Base-by-base conservation (phyloP, 2,113 vertebrate species). In the Lepus timidus region DNA sequence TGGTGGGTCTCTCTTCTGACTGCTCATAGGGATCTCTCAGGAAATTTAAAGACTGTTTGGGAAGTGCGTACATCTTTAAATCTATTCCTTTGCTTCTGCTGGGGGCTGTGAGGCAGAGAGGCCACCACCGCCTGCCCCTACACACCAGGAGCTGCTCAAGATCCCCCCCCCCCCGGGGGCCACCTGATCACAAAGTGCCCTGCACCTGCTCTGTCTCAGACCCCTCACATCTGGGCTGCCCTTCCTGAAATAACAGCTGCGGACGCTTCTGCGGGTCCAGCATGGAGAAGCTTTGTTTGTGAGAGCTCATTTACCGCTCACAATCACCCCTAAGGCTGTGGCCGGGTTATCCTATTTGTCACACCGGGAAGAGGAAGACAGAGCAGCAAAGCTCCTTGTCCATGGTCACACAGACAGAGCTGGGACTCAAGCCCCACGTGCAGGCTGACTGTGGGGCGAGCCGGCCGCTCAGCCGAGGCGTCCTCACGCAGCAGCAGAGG, bases 211-310 rank as follows among this genome's bases (percentile, higher is more conserved):
- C 55, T 16, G 7, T 44, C 44, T 19, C 55, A 58, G 55, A 1
- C 55, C 55, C 44, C 44, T 44, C 55, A 58, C 55, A 58, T 16
- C 55, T 58, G 55, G 55, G 55, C 55, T 19, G 55, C 17, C 55
- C 55, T 51, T 61, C 76, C 88, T 62, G 22, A 39, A 65, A 25
- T 14, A 9, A 44, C 3, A 1, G 62, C 8, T 31, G 23, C 5
- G 14, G 17, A 2, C 2, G 65, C 23, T 17, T 11, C 19, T 3
- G 0, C 4, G 39, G 4, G 6, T n/a, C 5, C 22, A 23, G 79
- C 22, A 9, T 4, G 22, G 65, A 4, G 39, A 61, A 23, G 11
- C 13, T 11, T 11, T 0, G 0, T 23, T 0, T 4, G 36, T 7
- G 23, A 9, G 1, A 5, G 3, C 4, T 4, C n/a, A 4, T 52